Conservation (phyloP, 2,888 invertebrate species). For the Cephonodes hylas region DNA sequence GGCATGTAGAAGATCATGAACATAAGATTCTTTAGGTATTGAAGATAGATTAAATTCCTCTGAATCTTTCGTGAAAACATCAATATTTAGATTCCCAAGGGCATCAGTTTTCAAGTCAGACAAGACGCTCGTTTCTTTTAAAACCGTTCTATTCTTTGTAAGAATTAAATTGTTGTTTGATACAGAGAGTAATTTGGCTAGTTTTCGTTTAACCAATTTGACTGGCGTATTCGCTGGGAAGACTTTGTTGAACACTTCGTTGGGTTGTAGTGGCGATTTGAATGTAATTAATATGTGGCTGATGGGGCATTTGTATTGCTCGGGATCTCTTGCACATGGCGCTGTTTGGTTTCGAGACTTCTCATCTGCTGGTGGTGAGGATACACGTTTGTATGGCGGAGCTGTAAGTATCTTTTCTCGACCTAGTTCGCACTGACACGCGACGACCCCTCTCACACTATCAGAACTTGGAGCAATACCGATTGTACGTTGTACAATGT, state of each 20-base stretch:
- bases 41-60: conserved; percentile 61
- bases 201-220: conserved; percentile 68
- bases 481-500: conserved; percentile 39
- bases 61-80: conserved; percentile 71
- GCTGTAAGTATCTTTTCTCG: conserved; percentile 72
- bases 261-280: conserved; percentile 62
- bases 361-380: conserved; percentile 43
- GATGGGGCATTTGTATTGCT: conserved; percentile 63
- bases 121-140: conserved; percentile 62
- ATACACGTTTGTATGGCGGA: conserved; percentile 57
- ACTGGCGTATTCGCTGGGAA: conserved; percentile 69
- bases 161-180: conserved; percentile 63
- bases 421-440: conserved; percentile 71
- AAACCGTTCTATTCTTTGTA: conserved; percentile 66
- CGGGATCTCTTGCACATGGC: conserved; percentile 57
- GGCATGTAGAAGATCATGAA: conserved; percentile 64
- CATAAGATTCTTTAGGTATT: conserved; percentile 68
- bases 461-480: conserved; percentile 52
- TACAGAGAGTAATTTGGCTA: conserved; percentile 64
- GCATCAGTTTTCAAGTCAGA: conserved; percentile 66
- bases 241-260: conserved; percentile 66
- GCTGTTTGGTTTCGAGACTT: conserved; percentile 60
- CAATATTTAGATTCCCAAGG: conserved; percentile 63
- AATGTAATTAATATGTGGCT: conserved; percentile 69
- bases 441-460: conserved; percentile 46